These are phyloP conservation scores for Pimephales promelas DNA, from an alignment of 2,113 vertebrate species.

Conservation along the genomic window DNA sequence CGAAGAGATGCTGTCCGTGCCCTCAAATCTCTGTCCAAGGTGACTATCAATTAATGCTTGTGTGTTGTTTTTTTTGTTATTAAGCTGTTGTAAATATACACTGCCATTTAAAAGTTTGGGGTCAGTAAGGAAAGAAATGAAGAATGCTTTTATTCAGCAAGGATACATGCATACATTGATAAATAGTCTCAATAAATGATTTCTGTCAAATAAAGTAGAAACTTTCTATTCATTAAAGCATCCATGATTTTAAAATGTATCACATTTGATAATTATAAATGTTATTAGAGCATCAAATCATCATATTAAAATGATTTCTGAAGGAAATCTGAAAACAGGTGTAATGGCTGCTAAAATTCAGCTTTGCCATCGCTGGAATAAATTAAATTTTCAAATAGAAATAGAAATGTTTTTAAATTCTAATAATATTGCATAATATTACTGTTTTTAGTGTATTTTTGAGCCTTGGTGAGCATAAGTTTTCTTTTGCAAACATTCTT, in stretches of 20 bases:
- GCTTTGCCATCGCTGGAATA: background rate
- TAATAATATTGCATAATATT: too few species aligned
- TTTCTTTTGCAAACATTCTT: background rate
- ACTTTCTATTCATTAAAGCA: too few species aligned
- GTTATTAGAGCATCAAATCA: background rate
- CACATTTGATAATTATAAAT: background rate
- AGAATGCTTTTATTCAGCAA: background rate
- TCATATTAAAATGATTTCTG: background rate
- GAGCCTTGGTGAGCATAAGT: background rate
- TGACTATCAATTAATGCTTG: slow-evolving; percentile 40
- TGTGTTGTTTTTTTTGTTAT: background rate
- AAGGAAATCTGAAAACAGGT: background rate
- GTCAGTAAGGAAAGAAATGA: background rate
- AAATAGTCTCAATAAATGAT: too few species aligned
- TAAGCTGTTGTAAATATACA: background rate
- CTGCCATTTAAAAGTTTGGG: background rate
- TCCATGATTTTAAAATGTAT: too few species aligned
- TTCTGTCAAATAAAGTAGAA: too few species aligned
- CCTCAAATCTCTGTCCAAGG: slow-evolving; percentile 91
- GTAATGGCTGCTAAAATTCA: background rate
- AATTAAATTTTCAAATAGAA: background rate
- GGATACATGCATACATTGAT: background rate
- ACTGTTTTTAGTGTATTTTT: too few species aligned
- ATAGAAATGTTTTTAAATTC: too few species aligned
- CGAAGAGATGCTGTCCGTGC: slow-evolving; percentile 94